These are phyloP conservation scores for Helogale parvula DNA, from an alignment of 2,113 vertebrate species.

Conservation along the genomic window DNA sequence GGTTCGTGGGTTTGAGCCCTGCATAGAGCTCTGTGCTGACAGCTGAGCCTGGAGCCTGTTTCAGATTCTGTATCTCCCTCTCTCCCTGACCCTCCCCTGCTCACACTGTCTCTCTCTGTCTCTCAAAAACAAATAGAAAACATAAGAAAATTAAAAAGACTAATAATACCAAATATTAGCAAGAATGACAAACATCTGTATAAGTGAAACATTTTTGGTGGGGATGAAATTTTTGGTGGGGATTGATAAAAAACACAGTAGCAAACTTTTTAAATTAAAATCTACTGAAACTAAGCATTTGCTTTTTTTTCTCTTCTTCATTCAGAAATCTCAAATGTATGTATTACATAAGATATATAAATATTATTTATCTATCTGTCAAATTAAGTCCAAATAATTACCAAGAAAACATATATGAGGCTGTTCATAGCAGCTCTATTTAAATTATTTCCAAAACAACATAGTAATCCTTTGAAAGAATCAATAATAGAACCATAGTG, in stretches of 20 bases:
- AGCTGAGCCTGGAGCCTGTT: too few species aligned
- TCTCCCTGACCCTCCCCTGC: too few species aligned
- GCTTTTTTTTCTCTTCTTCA: background rate
- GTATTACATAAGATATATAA: background rate
- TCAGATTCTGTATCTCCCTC: too few species aligned
- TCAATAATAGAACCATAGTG: background rate
- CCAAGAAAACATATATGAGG: fast-evolving
- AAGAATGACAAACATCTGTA: background rate
- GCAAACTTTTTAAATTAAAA: background rate
- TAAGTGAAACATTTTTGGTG: background rate
- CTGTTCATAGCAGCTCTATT: background rate
- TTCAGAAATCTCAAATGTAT: background rate
- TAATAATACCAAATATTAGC: background rate
- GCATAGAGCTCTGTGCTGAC: too few species aligned
- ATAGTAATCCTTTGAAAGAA: background rate
- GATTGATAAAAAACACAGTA: background rate
- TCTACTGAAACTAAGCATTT: background rate
- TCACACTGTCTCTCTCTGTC: too few species aligned
- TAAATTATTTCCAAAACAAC: background rate
- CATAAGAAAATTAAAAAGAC: background rate
- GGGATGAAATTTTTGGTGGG: too few species aligned
- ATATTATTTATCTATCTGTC: background rate
- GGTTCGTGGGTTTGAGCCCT: too few species aligned
- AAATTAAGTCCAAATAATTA: background rate
- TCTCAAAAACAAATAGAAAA: too few species aligned